phyloP scores from a whole-genome alignment of 2,113 vertebrate genomes.

The Phocoena phocoena region DNA sequence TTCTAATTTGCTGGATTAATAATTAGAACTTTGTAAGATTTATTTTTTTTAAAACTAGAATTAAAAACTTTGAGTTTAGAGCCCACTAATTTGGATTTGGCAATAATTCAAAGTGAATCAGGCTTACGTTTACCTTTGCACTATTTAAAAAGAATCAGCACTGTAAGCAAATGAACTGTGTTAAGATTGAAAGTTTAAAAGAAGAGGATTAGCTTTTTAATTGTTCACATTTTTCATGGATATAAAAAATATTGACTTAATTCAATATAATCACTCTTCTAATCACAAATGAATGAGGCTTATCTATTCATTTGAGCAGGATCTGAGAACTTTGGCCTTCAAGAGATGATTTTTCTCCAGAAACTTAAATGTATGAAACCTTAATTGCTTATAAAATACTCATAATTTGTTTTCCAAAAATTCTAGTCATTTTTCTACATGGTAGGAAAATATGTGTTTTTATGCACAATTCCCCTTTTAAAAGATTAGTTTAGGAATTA shows the following conservation, averaged over 20 bases:
- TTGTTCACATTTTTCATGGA: background rate
- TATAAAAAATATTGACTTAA: background rate
- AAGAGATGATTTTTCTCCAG: background rate
- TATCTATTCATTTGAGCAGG: background rate
- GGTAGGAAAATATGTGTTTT: background rate
- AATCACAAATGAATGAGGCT: background rate
- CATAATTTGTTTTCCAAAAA: background rate
- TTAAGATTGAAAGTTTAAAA: background rate
- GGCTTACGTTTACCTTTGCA: background rate
- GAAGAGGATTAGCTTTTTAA: background rate
- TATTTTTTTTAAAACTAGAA: background rate
- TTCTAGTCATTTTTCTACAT: background rate
- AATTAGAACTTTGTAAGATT: background rate
- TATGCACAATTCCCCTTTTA: background rate
- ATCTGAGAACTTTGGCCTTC: background rate
- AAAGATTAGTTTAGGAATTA: background rate
- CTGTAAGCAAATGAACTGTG: background rate
- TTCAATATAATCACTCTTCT: background rate
- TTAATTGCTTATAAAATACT: background rate
- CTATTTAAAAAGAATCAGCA: background rate
- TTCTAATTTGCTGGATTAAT: conserved; percentile 14
- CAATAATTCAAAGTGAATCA: background rate
- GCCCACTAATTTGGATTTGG: background rate
- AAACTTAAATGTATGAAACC: background rate
- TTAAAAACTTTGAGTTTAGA: background rate